Percentiles rank a stretch among this genome's conserved stretches.
Evolutionary conservation across 2,797 vertebrate genomes (phyloP).

Genomic region (Parauchenoglanis punctatus): DNA sequence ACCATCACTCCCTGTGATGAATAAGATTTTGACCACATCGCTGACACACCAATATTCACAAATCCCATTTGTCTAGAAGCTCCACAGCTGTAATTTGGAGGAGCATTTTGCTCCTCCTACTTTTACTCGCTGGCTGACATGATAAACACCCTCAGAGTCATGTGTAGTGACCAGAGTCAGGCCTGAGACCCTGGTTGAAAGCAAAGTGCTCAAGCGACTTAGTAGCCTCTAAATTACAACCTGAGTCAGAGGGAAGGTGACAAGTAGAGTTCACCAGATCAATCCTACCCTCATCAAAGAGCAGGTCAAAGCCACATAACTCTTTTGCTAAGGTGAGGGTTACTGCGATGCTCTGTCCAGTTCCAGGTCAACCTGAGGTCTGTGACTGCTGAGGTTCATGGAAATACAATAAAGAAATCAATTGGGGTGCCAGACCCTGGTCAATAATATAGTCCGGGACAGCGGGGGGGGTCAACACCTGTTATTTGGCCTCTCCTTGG

Average conservation of each 20-base stretch:
- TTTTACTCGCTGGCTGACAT: slow-evolving; percentile 61
- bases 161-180: slow-evolving; percentile 64
- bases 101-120: slow-evolving; percentile 61
- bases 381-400: slow-evolving; percentile 77
- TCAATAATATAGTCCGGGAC: slow-evolving; percentile 79
- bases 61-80: slow-evolving; percentile 38
- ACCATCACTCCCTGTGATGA: slow-evolving; percentile 8
- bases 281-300: slow-evolving; percentile 70
- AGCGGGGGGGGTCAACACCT: slow-evolving; percentile 76
- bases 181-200: slow-evolving; percentile 59
- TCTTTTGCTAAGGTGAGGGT: slow-evolving; percentile 82
- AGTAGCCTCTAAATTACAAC: slow-evolving; percentile 75
- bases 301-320: slow-evolving; percentile 82
- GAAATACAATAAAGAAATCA: slow-evolving; percentile 84
- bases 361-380: slow-evolving; percentile 77
- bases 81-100: slow-evolving; percentile 65
- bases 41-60: slow-evolving; percentile 33
- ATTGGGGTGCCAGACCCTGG: slow-evolving; percentile 71
- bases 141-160: slow-evolving; percentile 66
- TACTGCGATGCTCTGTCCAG: slow-evolving; percentile 67
- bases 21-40: slow-evolving; percentile 25
- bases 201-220: slow-evolving; percentile 55
- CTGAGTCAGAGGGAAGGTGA: slow-evolving; percentile 52
- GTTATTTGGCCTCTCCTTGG: slow-evolving; percentile 76
- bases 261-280: slow-evolving; percentile 66